Evolutionary conservation across 2,888 invertebrate genomes (phyloP).

Genomic region (Lampropteryx suffumata): DNA sequence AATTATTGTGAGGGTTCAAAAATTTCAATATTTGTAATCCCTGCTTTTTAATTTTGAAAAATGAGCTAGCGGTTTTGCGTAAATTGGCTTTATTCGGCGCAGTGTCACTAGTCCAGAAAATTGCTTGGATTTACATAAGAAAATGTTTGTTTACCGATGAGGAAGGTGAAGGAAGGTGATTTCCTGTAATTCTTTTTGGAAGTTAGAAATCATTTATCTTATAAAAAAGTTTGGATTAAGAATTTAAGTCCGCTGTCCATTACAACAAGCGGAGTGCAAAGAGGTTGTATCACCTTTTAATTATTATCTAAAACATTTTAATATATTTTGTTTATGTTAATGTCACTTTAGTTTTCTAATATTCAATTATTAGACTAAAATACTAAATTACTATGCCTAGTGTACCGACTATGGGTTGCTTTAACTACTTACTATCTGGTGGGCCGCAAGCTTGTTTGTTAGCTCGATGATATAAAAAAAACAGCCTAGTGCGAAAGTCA

Average conservation of each 20-base stretch:
- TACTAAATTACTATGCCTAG: no score
- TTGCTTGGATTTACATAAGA: conserved; percentile 42
- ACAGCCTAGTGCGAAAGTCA: no score
- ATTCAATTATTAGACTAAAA: no score
- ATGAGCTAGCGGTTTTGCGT: conserved; percentile 33
- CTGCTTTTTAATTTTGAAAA: conserved; percentile 15
- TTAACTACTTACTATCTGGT: no score
- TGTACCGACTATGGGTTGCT: no score
- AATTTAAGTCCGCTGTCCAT: not conserved
- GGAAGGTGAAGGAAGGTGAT: conserved; percentile 17
- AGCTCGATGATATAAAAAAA: no score
- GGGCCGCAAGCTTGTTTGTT: no score
- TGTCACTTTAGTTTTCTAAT: no score
- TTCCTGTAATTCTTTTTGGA: not conserved
- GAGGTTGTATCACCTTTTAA: not conserved
- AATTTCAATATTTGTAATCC: conserved; percentile 12
- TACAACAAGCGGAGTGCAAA: not conserved
- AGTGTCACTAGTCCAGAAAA: conserved; percentile 35
- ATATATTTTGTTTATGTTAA: no score
- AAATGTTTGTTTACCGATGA: conserved; percentile 34
- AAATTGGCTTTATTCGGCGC: conserved; percentile 37
- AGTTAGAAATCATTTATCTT: conserved; percentile 9
- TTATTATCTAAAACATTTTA: no score
- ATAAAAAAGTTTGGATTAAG: conserved; percentile 7
- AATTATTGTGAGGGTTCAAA: not conserved